These are phyloP conservation scores for Dendroctonus valens DNA, from an alignment of 1,140 invertebrate species.

Conservation along the genomic window DNA sequence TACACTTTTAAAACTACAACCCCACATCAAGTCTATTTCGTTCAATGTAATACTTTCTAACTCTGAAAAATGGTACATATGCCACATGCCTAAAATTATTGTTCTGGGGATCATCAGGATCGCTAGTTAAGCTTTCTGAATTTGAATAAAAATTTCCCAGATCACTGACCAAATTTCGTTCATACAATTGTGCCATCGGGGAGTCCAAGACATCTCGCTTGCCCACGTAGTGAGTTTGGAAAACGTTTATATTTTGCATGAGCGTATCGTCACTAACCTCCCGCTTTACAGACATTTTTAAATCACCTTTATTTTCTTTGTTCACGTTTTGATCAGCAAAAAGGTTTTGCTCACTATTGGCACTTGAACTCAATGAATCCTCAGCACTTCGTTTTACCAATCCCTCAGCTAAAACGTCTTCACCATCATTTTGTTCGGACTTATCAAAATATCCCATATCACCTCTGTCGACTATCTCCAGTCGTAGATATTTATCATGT, in stretches of 20 bases:
- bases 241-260: conserved; percentile 4
- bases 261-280: conserved; percentile 5
- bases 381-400: conserved; percentile 2
- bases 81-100: conserved; percentile 27
- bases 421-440: not conserved
- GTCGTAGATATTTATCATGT: conserved; percentile 6
- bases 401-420: not conserved
- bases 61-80: conserved; percentile 31
- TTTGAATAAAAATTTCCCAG: conserved; percentile 16
- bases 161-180: conserved; percentile 3
- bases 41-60: conserved; percentile 23
- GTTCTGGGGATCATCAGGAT: conserved; percentile 21
- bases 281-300: not conserved
- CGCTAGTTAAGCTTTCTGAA: conserved; percentile 1
- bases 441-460: conserved; percentile 2
- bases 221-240: conserved; percentile 8
- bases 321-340: not conserved
- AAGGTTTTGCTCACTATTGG: not conserved
- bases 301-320: conserved; percentile 4
- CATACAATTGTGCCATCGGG: not conserved
- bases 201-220: conserved; percentile 9
- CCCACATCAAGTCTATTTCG: conserved; percentile 8
- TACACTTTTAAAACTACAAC: not conserved
- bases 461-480: conserved; percentile 19
- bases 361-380: not conserved